Percentiles rank a stretch among this genome's conserved stretches.
phyloP scores from a whole-genome alignment of 2,797 vertebrate species.

The Thalassophryne amazonica region DNA sequence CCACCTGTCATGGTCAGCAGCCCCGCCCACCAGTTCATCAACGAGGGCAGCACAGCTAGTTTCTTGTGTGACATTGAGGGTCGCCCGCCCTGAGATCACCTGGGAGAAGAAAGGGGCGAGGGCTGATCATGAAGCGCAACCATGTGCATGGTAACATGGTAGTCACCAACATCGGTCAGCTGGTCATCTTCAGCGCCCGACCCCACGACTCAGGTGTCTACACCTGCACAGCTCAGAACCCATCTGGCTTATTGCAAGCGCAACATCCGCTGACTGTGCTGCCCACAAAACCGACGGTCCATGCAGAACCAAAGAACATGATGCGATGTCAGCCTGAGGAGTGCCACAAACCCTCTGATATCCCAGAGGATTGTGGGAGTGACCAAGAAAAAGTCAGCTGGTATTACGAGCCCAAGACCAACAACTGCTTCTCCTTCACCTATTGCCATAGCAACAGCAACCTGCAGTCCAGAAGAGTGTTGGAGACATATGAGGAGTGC shows the following conservation, averaged over 20 bases:
- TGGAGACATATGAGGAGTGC: constrained; percentile 87
- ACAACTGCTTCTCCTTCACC: constrained; percentile 90
- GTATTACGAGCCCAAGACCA: constrained; percentile 89
- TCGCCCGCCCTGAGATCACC: constrained; percentile 86
- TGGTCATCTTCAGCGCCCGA: constrained; percentile 94
- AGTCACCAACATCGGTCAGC: constrained; percentile 94
- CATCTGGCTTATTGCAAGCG: constrained; percentile 79
- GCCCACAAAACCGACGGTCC: constrained; percentile 63
- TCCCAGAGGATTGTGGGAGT: constrained; percentile 81
- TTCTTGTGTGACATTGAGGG: constrained; percentile 90
- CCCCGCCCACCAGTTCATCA: constrained; percentile 82
- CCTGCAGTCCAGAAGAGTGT: constrained; percentile 75
- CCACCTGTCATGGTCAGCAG: constrained; percentile 78
- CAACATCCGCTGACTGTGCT: constrained; percentile 87
- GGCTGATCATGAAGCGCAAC: constrained; percentile 88
- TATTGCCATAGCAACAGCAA: constrained; percentile 80
- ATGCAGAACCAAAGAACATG: constrained; percentile 72
- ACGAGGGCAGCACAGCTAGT: constrained; percentile 89
- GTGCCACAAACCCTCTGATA: constrained; percentile 83
- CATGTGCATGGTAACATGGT: constrained; percentile 90
- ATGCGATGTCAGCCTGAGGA: constrained; percentile 81
- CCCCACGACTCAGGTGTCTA: constrained; percentile 89
- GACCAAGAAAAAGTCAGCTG: constrained; percentile 85
- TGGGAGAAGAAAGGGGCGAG: no score
- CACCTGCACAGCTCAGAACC: constrained; percentile 87